Conservation (phyloP, 2,113 vertebrate genomes). For the Passer domesticus region DNA sequence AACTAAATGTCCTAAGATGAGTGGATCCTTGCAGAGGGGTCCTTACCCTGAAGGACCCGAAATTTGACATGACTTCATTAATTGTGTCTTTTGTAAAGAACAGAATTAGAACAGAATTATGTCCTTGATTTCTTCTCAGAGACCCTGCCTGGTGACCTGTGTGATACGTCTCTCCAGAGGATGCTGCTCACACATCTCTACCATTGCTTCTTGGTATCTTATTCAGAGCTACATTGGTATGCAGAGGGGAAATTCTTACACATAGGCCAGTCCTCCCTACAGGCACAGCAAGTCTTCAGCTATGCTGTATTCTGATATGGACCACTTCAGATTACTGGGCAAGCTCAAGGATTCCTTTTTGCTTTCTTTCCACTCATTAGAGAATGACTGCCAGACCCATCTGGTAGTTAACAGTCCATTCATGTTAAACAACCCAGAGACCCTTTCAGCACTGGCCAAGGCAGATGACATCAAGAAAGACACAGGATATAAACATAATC, state of each 20-base stretch:
- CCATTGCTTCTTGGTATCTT: neutral
- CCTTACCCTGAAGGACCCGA: neutral
- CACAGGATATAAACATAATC: neutral
- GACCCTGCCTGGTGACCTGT: neutral
- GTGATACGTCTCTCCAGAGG: neutral
- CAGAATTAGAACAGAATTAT: neutral
- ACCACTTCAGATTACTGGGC: neutral
- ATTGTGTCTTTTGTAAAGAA: neutral
- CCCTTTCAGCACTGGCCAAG: neutral
- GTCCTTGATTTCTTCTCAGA: neutral
- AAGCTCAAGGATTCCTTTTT: neutral
- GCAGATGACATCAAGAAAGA: neutral
- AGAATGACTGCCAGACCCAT: neutral
- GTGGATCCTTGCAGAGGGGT: neutral
- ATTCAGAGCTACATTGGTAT: neutral
- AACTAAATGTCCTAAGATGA: neutral
- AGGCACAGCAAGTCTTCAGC: neutral
- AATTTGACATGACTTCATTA: neutral
- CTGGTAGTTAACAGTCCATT: neutral
- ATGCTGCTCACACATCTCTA: neutral
- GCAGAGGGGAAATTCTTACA: neutral
- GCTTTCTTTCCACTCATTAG: neutral
- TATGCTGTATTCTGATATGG: neutral
- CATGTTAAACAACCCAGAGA: neutral
- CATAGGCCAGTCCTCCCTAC: neutral